Base-by-base conservation (phyloP, 1,140 invertebrate species). In the Homarus americanus region DNA sequence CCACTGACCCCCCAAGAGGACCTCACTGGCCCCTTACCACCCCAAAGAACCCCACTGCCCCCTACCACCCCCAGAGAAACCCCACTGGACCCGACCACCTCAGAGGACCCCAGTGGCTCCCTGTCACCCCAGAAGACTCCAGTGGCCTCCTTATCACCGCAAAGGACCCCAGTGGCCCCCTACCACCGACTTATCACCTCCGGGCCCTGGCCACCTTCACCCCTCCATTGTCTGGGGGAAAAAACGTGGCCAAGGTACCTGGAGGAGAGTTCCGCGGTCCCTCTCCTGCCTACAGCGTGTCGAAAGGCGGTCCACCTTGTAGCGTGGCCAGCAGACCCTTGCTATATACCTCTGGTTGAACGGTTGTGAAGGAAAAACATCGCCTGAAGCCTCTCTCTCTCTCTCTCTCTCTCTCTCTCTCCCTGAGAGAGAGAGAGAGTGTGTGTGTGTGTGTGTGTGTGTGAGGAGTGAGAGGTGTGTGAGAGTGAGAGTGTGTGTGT, bases 171-270 rank as follows among this genome's bases (percentile, higher is more conserved):
- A 63, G 58, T 20, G 58, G n/a, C 44, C 49, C 79, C 53, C 53
- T 38, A 7, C 79, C 49, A 58, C 79, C 79, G 49, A 63, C 49
- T 82, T 82, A 82, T 82, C 79, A 63, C 79, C 49, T 63, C 53
- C 32, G 79, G 78, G 49, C 28, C 3, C n/a, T 24, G 44, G 49
- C 36, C 79, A 36, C 79, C 79, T 82, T 80, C 44, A 82, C 79
- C 78, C 78, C 32, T 36, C 79, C 41, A 82, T 82, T 82, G 79
- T 82, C 32, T 9, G 49, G 34, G 79, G 79, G 79, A 38, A 63
- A 66, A 66, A 63, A 82, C 28, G 49, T 82, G 79, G 79, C n/a
- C 28, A 53, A 24, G 5, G 32, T 36, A 58, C 49, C 79, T 63
- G 78, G 79, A 17, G 49, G 53, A 32, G 2, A 53, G 63, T 0